phyloP scores from a whole-genome alignment of 2,888 invertebrate genomes.

The Synergus itoensis region DNA sequence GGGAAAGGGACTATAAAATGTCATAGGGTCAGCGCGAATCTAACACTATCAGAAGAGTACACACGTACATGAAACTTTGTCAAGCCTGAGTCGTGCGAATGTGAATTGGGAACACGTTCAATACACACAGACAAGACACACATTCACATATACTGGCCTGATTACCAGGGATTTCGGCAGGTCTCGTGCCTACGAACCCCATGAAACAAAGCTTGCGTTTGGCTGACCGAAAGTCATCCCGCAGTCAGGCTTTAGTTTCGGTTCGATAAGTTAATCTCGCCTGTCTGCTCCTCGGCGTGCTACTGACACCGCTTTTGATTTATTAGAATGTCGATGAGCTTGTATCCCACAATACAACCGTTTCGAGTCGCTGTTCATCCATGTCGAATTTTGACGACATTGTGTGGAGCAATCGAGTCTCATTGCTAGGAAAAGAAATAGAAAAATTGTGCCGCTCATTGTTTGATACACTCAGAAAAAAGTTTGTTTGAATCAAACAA shows the following conservation, averaged over 20 bases:
- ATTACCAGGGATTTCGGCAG: slow-evolving; percentile 49
- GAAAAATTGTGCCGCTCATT: background rate
- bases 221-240: slow-evolving; percentile 64
- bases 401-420: background rate
- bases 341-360: background rate
- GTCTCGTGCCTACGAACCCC: slow-evolving; percentile 48
- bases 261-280: slow-evolving; percentile 69
- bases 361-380: background rate
- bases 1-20: slow-evolving; percentile 48
- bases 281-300: slow-evolving; percentile 67
- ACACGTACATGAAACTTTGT: slow-evolving; percentile 3
- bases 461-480: too few relatives aligned
- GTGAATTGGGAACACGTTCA: background rate
- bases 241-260: slow-evolving; percentile 61
- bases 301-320: slow-evolving; percentile 68
- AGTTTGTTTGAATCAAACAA: too few relatives aligned
- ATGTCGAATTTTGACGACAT: background rate
- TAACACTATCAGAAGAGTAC: background rate
- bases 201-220: slow-evolving; percentile 56
- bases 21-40: slow-evolving; percentile 58
- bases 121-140: background rate
- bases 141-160: slow-evolving; percentile 14
- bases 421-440: background rate
- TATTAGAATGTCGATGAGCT: slow-evolving; percentile 67
- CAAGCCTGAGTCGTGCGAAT: background rate